A percentile compares a stretch with the other conserved stretches of the same genome.
phyloP scores from a whole-genome alignment of 1,140 invertebrate genomes.

The Drosophila mojavensis region DNA sequence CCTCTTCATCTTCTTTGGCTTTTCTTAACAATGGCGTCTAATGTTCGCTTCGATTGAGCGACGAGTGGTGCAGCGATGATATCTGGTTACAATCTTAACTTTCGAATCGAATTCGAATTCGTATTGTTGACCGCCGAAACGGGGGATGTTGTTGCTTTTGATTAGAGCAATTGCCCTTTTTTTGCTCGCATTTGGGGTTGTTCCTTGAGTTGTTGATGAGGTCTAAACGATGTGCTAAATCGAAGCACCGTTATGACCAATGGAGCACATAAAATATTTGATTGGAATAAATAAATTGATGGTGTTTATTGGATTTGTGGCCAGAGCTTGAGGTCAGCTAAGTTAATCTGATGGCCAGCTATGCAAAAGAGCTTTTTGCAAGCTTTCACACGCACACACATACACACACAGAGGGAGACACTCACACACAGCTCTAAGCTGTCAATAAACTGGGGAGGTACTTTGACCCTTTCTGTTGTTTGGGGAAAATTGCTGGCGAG shows the following conservation, averaged over 20 bases:
- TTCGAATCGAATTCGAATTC: conserved; percentile 65
- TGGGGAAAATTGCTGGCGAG: conserved; percentile 33
- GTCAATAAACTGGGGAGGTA: conserved; percentile 15
- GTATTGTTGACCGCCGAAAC: conserved; percentile 44
- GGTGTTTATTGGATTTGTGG: conserved; percentile 38
- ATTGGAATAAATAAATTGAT: conserved; percentile 23
- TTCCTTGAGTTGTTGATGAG: conserved; percentile 23
- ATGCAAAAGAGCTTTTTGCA: conserved; percentile 7
- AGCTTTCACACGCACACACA: conserved; percentile 2
- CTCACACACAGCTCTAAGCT: background rate
- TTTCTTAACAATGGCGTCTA: conserved; percentile 13
- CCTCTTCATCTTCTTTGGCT: background rate
- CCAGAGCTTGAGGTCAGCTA: conserved; percentile 7
- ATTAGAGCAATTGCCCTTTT: conserved; percentile 43
- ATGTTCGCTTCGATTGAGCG: background rate
- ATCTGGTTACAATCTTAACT: conserved; percentile 57
- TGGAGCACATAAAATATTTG: conserved; percentile 47
- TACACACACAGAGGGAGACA: background rate
- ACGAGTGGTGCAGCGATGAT: conserved; percentile 22
- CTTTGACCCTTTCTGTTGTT: conserved; percentile 36
- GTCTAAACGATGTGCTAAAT: conserved; percentile 74
- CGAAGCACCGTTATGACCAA: conserved; percentile 49
- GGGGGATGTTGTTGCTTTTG: conserved; percentile 39
- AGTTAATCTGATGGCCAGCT: conserved; percentile 1
- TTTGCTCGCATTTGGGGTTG: conserved; percentile 51